Conservation (phyloP, 2,797 vertebrate genomes). For the Galagoides demidoff region DNA sequence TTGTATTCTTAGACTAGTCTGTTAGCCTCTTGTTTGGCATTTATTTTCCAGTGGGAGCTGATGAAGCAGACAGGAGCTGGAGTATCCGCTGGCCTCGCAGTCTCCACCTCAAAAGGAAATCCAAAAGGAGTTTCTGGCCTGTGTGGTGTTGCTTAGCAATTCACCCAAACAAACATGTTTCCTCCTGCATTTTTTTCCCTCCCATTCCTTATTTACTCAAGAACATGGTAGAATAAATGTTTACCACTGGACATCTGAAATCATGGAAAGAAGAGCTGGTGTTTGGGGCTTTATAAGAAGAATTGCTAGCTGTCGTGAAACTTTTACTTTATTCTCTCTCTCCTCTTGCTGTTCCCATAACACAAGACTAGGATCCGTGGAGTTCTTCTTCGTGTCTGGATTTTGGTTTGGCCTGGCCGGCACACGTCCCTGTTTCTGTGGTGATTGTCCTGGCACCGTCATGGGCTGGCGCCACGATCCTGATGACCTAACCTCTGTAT, state of each 20-base stretch:
- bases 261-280: constrained; percentile 59
- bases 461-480: not conserved
- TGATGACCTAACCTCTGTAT: not conserved
- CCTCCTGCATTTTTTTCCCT: constrained; percentile 28
- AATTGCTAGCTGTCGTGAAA: not conserved
- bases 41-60: constrained; percentile 36
- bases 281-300: constrained; percentile 1
- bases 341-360: not conserved
- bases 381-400: not conserved
- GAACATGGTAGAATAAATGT: constrained; percentile 51
- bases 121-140: constrained; percentile 52
- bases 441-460: not conserved
- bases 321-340: constrained; percentile 25
- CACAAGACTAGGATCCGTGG: not conserved
- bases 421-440: not conserved
- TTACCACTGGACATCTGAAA: constrained; percentile 72
- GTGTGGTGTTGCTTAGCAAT: constrained; percentile 75
- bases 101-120: constrained; percentile 65
- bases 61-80: not conserved
- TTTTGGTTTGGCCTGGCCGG: constrained; percentile 28
- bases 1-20: not conserved
- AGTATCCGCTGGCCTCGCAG: not conserved
- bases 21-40: constrained; percentile 48
- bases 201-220: constrained; percentile 69
- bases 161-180: constrained; percentile 72